Evolutionary conservation across 2,113 vertebrate species (phyloP), one percentile per base, ranked within the genome.

Genomic region (Tympanuchus pallidicinctus): DNA sequence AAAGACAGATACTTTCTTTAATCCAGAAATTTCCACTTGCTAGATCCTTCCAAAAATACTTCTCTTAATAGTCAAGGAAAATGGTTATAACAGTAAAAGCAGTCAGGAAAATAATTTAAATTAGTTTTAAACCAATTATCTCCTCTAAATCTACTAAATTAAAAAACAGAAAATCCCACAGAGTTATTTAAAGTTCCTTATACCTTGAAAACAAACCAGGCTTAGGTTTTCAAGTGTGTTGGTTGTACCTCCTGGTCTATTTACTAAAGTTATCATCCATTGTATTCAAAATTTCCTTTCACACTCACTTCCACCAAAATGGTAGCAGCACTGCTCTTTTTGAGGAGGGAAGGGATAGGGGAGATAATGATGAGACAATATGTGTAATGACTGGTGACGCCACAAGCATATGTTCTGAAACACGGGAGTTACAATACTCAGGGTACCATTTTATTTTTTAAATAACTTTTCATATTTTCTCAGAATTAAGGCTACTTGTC

Each of bases 351-450:
- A 4, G 2, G 5, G 10, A 16, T 4, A 6, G 8, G 12, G 6
- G 12, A 15, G 14, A 21, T 66, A 50, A 42, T 67, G 48, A 79
- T 92, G 61, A 7, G 17, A 88, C 12, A 87, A 85, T 48, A 10
- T 56, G 70, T 59, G 17, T 61, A 74, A 71, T 56, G 45, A 67
- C 8, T 38, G 5, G 69, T 94, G 59, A 73, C 72, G 82, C 8
- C 82, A 73, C 38, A 70, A 27, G 6, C 36, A 59, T 74, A 63
- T 86, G 63, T 86, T 52, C 70, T 22, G 7, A 48, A 74, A 45
- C 66, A 61, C n/a, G 56, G 65, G 48, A 21, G 70, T 91, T 85
- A 93, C 24, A 64, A 64, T 72, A 83, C 43, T 87, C 52, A 66
- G 27, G 42, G 34, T 82, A 47, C 70, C 52, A 30, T 40, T 52